Evolutionary conservation across 2,888 invertebrate genomes (phyloP), one percentile per base, ranked within the genome.

Genomic region (Watsonalla cultraria): DNA sequence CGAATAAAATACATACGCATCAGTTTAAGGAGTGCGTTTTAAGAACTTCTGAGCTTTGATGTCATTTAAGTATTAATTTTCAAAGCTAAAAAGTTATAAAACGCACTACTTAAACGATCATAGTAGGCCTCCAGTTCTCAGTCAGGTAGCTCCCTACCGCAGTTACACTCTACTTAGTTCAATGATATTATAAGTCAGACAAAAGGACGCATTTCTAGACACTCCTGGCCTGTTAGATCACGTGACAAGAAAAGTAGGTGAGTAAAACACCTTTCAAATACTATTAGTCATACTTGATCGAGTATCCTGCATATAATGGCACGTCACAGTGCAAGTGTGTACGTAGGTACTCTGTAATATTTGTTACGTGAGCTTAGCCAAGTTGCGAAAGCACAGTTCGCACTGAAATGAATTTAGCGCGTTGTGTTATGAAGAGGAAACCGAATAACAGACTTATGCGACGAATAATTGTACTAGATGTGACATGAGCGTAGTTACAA

Each of bases 321-420:
- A 45, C 45, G 24, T 15, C 45, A 52, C 47, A 48, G 42, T 51
- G 55, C 57, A 52, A 60, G 58, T 57, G 60, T 64, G 62, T 49
- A 49, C 37, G 49, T 49, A 37, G 64, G 77, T 76, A 80, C 77
- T 80, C 78, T 78, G 78, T 74, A 79, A 79, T 74, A 74, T 64
- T 62, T 69, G 77, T 87, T 86, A 86, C 85, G 86, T 85, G 83
- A 81, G 79, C 79, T 80, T 80, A 79, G 77, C 64, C 60, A 69
- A 68, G 79, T 86, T 87, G 80, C 84, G 86, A 86, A 84, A 87
- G 77, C 77, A 73, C 71, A 66, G 66, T 68, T 78, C 66, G 71
- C 69, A 72, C 82, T 82, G 82, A 83, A 85, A 85, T 77, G 74
- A 82, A 84, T 84, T 81, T 82, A 82, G 81, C 78, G 70, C 79